Conservation (phyloP, 2,888 invertebrate genomes). For the Suillia variegata region DNA sequence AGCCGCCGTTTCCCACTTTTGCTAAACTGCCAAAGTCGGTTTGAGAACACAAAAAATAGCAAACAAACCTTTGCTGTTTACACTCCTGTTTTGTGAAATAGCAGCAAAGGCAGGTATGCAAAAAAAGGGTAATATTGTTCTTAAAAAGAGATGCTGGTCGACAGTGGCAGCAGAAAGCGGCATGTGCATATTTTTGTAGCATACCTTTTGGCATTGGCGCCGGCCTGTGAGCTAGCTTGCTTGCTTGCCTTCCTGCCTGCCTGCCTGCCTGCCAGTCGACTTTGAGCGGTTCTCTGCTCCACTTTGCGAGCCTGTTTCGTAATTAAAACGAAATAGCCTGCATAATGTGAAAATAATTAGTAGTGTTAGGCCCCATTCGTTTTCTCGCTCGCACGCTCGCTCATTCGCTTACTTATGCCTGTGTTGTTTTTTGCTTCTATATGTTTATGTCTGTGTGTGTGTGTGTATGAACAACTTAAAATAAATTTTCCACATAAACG, state of each 20-base stretch:
- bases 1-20: too few relatives aligned
- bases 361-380: constrained; percentile 41
- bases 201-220: not conserved
- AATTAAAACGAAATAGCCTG: constrained; percentile 53
- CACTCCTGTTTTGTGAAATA: too few relatives aligned
- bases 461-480: not conserved
- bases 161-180: not conserved
- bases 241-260: too few relatives aligned
- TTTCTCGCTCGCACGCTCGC: constrained; percentile 23
- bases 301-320: constrained; percentile 38
- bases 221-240: too few relatives aligned
- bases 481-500: not conserved
- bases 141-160: too few relatives aligned
- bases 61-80: too few relatives aligned
- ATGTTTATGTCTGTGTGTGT: not conserved
- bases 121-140: too few relatives aligned
- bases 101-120: too few relatives aligned
- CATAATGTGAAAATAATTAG: constrained; percentile 54
- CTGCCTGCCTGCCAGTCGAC: too few relatives aligned
- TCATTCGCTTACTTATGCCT: constrained; percentile 13
- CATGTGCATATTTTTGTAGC: not conserved
- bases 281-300: not conserved
- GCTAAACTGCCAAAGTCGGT: too few relatives aligned
- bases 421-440: not conserved
- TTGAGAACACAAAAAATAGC: too few relatives aligned